A percentile compares a stretch with the other conserved stretches of the same genome.
Evolutionary conservation across 2,888 invertebrate species (phyloP).

Genomic region (Gortyna flavago): DNA sequence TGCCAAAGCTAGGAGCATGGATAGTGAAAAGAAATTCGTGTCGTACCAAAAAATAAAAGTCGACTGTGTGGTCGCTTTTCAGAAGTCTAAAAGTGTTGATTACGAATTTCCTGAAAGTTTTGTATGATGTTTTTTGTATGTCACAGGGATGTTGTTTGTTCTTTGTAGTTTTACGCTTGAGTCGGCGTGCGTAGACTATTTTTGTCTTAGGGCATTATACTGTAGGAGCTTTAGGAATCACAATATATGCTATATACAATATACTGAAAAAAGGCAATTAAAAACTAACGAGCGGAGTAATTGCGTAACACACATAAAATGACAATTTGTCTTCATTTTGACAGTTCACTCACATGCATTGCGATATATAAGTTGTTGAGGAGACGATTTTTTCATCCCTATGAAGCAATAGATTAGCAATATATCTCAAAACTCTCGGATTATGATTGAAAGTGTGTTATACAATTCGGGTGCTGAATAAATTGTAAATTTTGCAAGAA

Average conservation of each 20-base stretch:
- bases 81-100: constrained; percentile 84
- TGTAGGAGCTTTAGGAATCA: constrained; percentile 1
- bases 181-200: constrained; percentile 19
- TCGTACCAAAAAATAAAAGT: constrained; percentile 84
- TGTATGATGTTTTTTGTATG: constrained; percentile 74
- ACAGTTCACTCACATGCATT: neutral
- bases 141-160: constrained; percentile 29
- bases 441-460: neutral
- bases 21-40: constrained; percentile 80
- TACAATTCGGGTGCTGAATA: neutral
- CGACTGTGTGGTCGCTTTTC: constrained; percentile 85
- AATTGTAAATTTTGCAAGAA: neutral
- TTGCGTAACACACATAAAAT: neutral
- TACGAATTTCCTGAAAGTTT: constrained; percentile 87
- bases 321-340: neutral
- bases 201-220: neutral
- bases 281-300: neutral
- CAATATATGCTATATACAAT: neutral
- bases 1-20: constrained; percentile 84
- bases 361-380: neutral
- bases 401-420: neutral
- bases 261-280: neutral
- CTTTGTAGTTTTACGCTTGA: constrained; percentile 37
- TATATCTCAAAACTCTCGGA: neutral
- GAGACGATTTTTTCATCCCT: neutral